A percentile compares a stretch with the other conserved stretches of the same genome.
Conservation (phyloP, 2,888 invertebrate species). For the Prosopocoilus inquinatus region DNA sequence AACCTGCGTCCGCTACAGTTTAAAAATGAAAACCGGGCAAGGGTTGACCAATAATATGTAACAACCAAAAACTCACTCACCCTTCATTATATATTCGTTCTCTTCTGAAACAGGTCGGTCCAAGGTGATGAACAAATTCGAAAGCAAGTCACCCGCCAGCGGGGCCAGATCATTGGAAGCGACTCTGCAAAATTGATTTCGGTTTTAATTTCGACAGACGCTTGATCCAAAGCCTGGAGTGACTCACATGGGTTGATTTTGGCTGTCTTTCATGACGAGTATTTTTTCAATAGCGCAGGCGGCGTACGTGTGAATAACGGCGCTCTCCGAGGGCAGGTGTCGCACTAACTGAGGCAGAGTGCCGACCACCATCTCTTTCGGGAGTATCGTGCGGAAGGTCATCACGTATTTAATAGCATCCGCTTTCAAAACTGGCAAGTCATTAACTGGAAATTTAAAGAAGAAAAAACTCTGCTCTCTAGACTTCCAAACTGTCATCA, state of each 20-base stretch:
- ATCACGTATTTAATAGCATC: constrained; percentile 96
- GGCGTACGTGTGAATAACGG: constrained; percentile 93
- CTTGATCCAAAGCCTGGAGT: constrained; percentile 5
- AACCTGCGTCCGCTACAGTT: no score
- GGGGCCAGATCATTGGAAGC: constrained; percentile 64
- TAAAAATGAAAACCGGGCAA: no score
- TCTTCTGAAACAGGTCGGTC: constrained; percentile 75
- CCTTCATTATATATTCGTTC: constrained; percentile 98
- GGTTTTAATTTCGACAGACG: neutral
- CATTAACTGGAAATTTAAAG: constrained; percentile 66
- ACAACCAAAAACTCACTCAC: constrained; percentile 44
- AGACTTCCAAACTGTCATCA: neutral
- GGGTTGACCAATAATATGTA: no score
- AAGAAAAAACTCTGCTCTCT: constrained; percentile 23
- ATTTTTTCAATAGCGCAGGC: constrained; percentile 90
- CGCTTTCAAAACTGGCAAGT: constrained; percentile 89
- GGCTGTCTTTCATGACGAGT: constrained; percentile 65
- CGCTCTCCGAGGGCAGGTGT: constrained; percentile 72
- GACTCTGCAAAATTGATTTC: constrained; percentile 50
- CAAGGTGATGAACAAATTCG: constrained; percentile 74
- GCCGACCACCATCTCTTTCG: constrained; percentile 70
- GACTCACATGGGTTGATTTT: constrained; percentile 55
- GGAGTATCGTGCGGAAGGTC: constrained; percentile 90
- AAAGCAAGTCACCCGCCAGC: constrained; percentile 67
- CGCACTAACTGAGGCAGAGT: constrained; percentile 77